These are phyloP conservation scores for Propithecus coquereli DNA, from an alignment of 2,113 vertebrate species.

Conservation along the genomic window DNA sequence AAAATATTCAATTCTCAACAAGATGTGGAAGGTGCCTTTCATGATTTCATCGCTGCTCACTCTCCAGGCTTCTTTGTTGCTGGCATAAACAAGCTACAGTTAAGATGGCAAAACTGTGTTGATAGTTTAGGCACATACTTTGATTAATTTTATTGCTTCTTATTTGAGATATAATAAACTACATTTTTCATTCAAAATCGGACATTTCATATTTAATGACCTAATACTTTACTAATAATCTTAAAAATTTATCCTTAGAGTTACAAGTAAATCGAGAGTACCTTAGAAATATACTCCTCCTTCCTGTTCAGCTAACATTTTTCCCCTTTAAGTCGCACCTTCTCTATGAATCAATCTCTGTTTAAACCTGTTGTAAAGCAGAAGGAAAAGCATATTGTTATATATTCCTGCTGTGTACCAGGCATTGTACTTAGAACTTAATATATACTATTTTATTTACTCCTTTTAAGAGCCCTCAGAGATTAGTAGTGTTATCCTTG, in stretches of 20 bases:
- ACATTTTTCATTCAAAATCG: too few relatives aligned
- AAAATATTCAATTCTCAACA: too few relatives aligned
- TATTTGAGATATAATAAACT: too few relatives aligned
- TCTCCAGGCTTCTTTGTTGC: too few relatives aligned
- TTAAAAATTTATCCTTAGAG: conserved; percentile 6
- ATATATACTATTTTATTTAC: conserved; percentile 24
- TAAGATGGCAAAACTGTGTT: too few relatives aligned
- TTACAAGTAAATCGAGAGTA: neutral
- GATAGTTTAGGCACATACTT: too few relatives aligned
- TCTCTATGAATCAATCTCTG: conserved; percentile 35
- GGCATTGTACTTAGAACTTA: conserved; percentile 6
- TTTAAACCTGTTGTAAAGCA: conserved; percentile 22
- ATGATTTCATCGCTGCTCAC: too few relatives aligned
- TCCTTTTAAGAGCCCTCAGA: conserved; percentile 11
- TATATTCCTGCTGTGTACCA: neutral
- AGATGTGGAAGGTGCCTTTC: too few relatives aligned
- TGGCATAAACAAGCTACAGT: too few relatives aligned
- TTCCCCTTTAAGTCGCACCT: neutral
- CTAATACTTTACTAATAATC: conserved; percentile 4
- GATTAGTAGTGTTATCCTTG: conserved; percentile 1
- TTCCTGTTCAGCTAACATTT: conserved; percentile 6
- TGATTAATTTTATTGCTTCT: too few relatives aligned
- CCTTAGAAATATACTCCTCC: neutral
- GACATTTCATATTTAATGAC: too few relatives aligned
- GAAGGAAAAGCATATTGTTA: neutral